Conservation (phyloP, 1,140 invertebrate genomes). For the Orchestia grillus region DNA sequence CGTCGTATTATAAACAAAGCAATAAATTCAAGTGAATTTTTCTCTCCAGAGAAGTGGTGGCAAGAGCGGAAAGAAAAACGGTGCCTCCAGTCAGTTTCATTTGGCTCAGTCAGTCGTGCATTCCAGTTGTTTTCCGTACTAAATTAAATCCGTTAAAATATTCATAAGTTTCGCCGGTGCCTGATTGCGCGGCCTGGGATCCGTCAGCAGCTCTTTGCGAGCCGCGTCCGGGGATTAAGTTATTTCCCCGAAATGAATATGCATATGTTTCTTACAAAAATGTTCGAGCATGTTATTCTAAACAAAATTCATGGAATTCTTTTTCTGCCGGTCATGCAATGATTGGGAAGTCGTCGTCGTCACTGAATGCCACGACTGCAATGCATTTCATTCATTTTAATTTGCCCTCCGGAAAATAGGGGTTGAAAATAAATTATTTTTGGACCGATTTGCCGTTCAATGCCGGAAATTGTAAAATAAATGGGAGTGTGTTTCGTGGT, state of each 20-base stretch:
- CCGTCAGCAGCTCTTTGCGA: constrained; percentile 17
- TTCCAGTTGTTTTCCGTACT: constrained; percentile 16
- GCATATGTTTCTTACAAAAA: neutral
- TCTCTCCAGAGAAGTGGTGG: neutral
- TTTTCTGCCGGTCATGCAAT: neutral
- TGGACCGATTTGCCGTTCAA: neutral
- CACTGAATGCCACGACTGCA: neutral
- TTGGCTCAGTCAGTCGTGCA: constrained; percentile 33
- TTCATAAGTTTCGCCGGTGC: constrained; percentile 29
- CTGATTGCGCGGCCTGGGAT: neutral
- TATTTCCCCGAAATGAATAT: neutral
- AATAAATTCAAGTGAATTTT: constrained; percentile 10
- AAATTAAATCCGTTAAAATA: constrained; percentile 45
- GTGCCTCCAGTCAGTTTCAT: constrained; percentile 14
- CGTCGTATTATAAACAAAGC: neutral
- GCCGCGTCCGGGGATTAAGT: neutral
- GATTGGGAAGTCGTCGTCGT: neutral
- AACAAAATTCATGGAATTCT: neutral
- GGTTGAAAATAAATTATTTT: neutral
- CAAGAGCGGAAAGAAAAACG: neutral
- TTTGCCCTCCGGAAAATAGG: neutral
- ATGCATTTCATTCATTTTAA: neutral
- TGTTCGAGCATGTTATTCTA: neutral
- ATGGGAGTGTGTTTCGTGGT: neutral
- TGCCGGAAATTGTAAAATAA: neutral